Evolutionary conservation across 2,113 vertebrate genomes (phyloP).

Genomic region (Zapus hudsonius): DNA sequence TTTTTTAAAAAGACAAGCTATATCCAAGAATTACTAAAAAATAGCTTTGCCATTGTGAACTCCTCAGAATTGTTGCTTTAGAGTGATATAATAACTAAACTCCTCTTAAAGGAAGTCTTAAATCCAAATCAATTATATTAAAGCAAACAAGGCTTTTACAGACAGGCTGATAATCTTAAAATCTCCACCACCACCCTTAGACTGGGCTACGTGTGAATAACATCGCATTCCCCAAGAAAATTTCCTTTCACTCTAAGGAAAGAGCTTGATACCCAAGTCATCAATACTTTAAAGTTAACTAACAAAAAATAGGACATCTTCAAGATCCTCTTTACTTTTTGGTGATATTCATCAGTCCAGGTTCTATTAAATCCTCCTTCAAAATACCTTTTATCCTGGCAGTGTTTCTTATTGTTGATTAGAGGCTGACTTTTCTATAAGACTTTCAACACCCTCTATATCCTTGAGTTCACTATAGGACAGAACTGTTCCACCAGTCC

Average conservation of each 20-base stretch:
- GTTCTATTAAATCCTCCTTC: slow-evolving; percentile 25
- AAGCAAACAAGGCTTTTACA: slow-evolving; percentile 12
- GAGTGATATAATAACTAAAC: slow-evolving; percentile 19
- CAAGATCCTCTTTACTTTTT: slow-evolving; percentile 19
- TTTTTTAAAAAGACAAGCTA: neutral
- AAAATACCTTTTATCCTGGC: neutral
- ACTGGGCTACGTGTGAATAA: neutral
- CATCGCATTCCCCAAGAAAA: neutral
- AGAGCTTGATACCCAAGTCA: neutral
- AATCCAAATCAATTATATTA: slow-evolving; percentile 17
- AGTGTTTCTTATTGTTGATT: neutral
- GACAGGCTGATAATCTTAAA: neutral
- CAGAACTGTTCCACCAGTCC: neutral
- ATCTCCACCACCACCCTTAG: neutral
- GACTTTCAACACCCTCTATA: neutral
- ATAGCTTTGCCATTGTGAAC: neutral
- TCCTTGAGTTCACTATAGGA: neutral
- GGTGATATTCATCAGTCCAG: slow-evolving; percentile 8
- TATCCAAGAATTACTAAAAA: slow-evolving; percentile 11
- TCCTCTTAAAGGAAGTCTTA: slow-evolving; percentile 29
- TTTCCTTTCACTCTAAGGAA: slow-evolving; percentile 18
- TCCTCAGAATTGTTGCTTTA: neutral
- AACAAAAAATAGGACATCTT: slow-evolving; percentile 44
- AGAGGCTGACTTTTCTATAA: neutral
- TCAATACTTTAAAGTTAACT: slow-evolving; percentile 22